A percentile compares a stretch with the other conserved stretches of the same genome.
These are phyloP conservation scores for Trichomalopsis sarcophagae DNA, from an alignment of 1,140 invertebrate genomes.

Conservation along the genomic window DNA sequence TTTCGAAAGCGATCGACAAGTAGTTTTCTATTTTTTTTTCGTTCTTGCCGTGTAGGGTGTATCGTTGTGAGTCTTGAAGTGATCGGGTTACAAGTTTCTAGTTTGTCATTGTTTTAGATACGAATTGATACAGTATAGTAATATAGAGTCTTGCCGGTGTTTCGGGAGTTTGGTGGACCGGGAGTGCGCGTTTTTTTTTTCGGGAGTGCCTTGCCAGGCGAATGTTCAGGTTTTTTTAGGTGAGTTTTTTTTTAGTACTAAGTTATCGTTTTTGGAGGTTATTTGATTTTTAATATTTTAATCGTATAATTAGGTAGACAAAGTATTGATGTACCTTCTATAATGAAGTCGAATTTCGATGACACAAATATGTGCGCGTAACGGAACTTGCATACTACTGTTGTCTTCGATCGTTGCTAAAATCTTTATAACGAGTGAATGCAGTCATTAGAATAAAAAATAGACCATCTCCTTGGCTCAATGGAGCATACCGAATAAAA, in stretches of 20 bases:
- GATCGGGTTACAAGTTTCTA: no score
- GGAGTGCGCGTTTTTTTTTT: conserved; percentile 35
- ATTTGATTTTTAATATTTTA: no score
- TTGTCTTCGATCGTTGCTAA: neutral
- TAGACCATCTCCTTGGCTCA: neutral
- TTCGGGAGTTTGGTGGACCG: neutral
- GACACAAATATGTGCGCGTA: neutral
- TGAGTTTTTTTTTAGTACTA: conserved; percentile 19
- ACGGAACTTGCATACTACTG: neutral
- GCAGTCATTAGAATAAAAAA: neutral
- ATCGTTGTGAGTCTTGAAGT: no score
- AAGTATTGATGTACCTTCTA: no score
- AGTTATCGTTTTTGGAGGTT: neutral
- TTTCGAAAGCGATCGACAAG: neutral
- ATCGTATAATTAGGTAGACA: no score
- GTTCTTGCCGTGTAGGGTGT: neutral
- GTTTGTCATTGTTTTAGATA: neutral
- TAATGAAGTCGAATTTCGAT: neutral
- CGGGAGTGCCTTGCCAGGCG: neutral
- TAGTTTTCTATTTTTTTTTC: neutral
- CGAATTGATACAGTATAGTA: neutral
- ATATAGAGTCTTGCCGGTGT: neutral
- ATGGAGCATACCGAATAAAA: neutral
- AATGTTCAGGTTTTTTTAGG: conserved; percentile 38
- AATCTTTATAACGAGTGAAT: neutral